Evolutionary conservation across 1,140 invertebrate genomes (phyloP), one percentile per base, ranked within the genome.

Genomic region (Drosophila pachea): DNA sequence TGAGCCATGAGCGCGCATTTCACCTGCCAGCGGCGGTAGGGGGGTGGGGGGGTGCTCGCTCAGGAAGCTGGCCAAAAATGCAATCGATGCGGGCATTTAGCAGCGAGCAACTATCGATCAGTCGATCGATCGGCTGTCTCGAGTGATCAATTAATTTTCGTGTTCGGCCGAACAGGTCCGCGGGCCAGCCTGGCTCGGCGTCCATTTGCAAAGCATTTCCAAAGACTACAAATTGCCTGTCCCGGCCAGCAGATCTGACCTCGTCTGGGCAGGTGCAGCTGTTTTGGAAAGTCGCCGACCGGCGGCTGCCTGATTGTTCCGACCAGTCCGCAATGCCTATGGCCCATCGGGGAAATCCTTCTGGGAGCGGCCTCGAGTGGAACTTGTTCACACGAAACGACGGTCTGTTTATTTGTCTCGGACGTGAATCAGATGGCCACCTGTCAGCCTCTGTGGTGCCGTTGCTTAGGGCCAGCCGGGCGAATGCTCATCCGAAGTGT

Each of bases 181-280:
- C 42, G 68, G 54, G 33, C 43, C 38, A 14, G 45, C 22, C 45
- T 68, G 56, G 40, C 40, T 42, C 63, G 70, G 60, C 61, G n/a
- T 70, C 64, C 70, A 77, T 81, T 81, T 83, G 75, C 68, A 74
- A 82, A 72, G 56, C 62, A 76, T 86, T 86, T 84, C 76, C 79
- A 86, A 83, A 86, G 81, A 79, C 81, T 81, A 84, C 81, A 84
- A 84, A 86, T 86, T 84, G 76, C 79, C 79, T 84, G 79, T 83
- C 79, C 74, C 78, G 70, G 56, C 45, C 61, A 69, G 62, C 65
- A 45, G 55, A 65, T 76, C 66, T 83, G 78, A 83, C 79, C 79
- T 83, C 79, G 79, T 74, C 79, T 84, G 33, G 48, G 31, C 48
- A 33, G 32, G 48, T 40, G 32, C 42, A 31, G 62, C 14, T 42